Percentiles rank a stretch among this genome's conserved stretches.
phyloP scores from a whole-genome alignment of 2,888 invertebrate species.

The Drosophila seclusa region DNA sequence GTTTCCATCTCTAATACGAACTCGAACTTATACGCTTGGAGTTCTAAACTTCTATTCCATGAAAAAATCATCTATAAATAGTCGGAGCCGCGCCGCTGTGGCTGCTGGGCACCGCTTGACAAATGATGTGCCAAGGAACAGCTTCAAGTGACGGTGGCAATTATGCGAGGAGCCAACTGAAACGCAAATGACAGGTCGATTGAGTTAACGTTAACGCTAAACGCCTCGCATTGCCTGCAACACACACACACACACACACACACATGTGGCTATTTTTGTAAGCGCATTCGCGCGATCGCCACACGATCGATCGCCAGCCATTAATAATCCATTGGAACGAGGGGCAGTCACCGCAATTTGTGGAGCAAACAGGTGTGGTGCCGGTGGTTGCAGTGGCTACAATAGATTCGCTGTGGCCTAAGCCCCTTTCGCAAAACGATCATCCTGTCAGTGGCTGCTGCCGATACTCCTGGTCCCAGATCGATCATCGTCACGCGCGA shows the following conservation, averaged over 20 bases:
- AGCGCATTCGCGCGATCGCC: slow-evolving; percentile 58
- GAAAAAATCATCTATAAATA: slow-evolving; percentile 55
- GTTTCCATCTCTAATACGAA: slow-evolving; percentile 21
- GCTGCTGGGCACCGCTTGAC: slow-evolving; percentile 65
- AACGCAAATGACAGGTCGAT: slow-evolving; percentile 83
- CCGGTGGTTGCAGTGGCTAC: slow-evolving; percentile 18
- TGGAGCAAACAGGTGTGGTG: slow-evolving; percentile 70
- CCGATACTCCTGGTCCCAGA: slow-evolving; percentile 39
- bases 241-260: slow-evolving; percentile 2
- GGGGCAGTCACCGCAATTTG: slow-evolving; percentile 42
- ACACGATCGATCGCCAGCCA: slow-evolving; percentile 80
- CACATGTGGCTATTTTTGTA: slow-evolving; percentile 67
- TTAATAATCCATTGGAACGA: slow-evolving; percentile 79
- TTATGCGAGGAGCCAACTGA: slow-evolving; percentile 79
- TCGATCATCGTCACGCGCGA: slow-evolving; percentile 76
- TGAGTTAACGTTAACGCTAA: slow-evolving; percentile 83
- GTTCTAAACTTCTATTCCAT: slow-evolving; percentile 26
- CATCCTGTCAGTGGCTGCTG: slow-evolving; percentile 47
- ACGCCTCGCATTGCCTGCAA: slow-evolving; percentile 68
- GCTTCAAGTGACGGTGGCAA: slow-evolving; percentile 82
- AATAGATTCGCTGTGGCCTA: slow-evolving; percentile 4
- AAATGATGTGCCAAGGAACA: slow-evolving; percentile 84
- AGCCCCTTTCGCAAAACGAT: slow-evolving; percentile 29
- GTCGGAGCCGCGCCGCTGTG: slow-evolving; percentile 31
- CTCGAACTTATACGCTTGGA: slow-evolving; percentile 11